phyloP scores from a whole-genome alignment of 2,888 invertebrate genomes.

The Lasius platythorax region DNA sequence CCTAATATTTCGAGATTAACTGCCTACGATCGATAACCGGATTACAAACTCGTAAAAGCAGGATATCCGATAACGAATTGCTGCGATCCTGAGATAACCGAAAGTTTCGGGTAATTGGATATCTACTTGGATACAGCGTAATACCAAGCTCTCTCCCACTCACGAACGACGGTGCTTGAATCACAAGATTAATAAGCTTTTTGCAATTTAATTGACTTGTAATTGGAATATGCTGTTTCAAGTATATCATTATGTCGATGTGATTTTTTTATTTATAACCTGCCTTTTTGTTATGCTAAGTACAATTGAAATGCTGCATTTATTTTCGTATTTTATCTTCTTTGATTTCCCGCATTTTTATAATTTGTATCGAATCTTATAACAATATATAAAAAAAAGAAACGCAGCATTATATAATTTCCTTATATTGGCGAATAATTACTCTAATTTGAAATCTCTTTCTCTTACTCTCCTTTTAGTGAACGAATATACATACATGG shows the following conservation, averaged over 20 bases:
- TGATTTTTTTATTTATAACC: neutral
- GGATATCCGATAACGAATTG: slow-evolving; percentile 56
- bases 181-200: slow-evolving; percentile 43
- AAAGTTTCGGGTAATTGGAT: slow-evolving; percentile 54
- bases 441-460: slow-evolving; percentile 10
- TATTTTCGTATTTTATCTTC: neutral
- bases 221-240: slow-evolving; percentile 22
- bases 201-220: slow-evolving; percentile 25
- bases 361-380: neutral
- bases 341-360: neutral
- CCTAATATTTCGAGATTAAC: slow-evolving; percentile 54
- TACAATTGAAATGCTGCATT: slow-evolving; percentile 2
- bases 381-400: neutral
- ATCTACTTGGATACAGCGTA: slow-evolving; percentile 53
- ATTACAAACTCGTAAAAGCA: slow-evolving; percentile 54
- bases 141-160: slow-evolving; percentile 30
- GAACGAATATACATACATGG: neutral
- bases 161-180: neutral
- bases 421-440: neutral
- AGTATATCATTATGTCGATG: neutral
- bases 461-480: neutral
- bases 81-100: slow-evolving; percentile 51
- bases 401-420: slow-evolving; percentile 13
- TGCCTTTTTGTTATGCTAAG: neutral
- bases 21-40: slow-evolving; percentile 53